Evolutionary conservation across 1,140 invertebrate genomes (phyloP), one percentile per base, ranked within the genome.

Genomic region (Callitettix versicolor): DNA sequence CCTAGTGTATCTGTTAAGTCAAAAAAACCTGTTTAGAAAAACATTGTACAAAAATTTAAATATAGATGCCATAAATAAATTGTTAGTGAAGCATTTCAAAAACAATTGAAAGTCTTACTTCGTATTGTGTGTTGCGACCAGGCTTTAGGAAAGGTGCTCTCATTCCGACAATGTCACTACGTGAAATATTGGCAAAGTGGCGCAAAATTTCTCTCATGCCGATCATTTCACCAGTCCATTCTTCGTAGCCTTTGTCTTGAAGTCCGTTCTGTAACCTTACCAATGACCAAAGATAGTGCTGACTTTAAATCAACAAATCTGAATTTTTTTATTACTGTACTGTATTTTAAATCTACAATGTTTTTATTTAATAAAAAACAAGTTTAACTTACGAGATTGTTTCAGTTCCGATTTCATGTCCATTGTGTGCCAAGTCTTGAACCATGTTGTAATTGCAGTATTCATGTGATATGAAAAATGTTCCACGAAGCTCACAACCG

Each of bases 381-480:
- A n/a, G n/a, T n/a, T n/a, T n/a, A n/a, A 76, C 79, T 77, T 69
- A 82, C 80, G 87, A 90, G 63, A 91, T 85, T 22, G 87, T 94
- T 68, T 93, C 89, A 3, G 88, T 86, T 14, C 82, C 92, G 59
- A 96, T 91, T 76, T 97, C 93, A 62, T 95, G 88, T 24, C 91
- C 91, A 59, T 86, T 80, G 64, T 87, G 83, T 49, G 91, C 91
- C 33, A 95, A 73, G 61, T 86, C 74, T 69, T 95, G 88, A 5
- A 95, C 87, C 79, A 91, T 86, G 53, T 87, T 87, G 71, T 96
- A 96, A 71, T 96, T 91, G 64, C 89, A 92, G 72, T 92, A 95
- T 68, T 95, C 91, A 67, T 96, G 91, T 6, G 92, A 89, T 57
- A 95, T 78, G 71, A 96, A 97, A 72, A 96, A 95, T 2, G 93